Percentiles rank a stretch among this genome's conserved stretches.
These are phyloP conservation scores for Glandiceps talaboti DNA, from an alignment of 53 echinoderm and acorn worm genomes.

Conservation along the genomic window DNA sequence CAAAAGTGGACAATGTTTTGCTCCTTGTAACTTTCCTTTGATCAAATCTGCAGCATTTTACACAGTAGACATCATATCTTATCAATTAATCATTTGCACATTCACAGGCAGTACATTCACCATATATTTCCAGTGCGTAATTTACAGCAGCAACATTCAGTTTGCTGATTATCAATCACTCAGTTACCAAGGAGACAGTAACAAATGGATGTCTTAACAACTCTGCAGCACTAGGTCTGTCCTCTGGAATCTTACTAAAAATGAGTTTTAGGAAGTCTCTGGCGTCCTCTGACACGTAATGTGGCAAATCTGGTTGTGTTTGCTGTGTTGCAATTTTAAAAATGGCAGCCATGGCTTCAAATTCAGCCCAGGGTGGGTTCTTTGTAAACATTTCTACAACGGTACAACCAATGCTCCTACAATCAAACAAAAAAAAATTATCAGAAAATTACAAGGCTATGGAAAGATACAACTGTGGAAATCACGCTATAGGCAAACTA, in stretches of 20 bases:
- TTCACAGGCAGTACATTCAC: background rate
- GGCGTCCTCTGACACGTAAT: constrained; percentile 49
- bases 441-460: background rate
- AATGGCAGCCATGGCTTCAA: constrained; percentile 98
- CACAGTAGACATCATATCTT: background rate
- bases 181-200: background rate
- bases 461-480: too few species aligned
- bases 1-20: too few species aligned
- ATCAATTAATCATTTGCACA: background rate
- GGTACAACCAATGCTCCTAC: constrained; percentile 95
- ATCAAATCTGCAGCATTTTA: background rate
- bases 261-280: constrained; percentile 49
- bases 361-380: constrained; percentile 92
- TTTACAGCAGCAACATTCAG: background rate
- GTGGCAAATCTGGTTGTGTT: constrained; percentile 56
- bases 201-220: constrained; percentile 78
- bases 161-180: too few species aligned
- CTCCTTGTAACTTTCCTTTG: background rate
- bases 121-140: background rate
- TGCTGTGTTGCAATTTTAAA: constrained; percentile 91
- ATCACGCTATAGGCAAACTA: too few species aligned
- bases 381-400: constrained; percentile 98
- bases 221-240: constrained; percentile 58
- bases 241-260: constrained; percentile 36
- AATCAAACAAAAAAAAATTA: constrained; percentile 2